A percentile compares a stretch with the other conserved stretches of the same genome.
These are phyloP conservation scores for Diachasmimorpha longicaudata DNA, from an alignment of 1,140 invertebrate species.

Conservation along the genomic window DNA sequence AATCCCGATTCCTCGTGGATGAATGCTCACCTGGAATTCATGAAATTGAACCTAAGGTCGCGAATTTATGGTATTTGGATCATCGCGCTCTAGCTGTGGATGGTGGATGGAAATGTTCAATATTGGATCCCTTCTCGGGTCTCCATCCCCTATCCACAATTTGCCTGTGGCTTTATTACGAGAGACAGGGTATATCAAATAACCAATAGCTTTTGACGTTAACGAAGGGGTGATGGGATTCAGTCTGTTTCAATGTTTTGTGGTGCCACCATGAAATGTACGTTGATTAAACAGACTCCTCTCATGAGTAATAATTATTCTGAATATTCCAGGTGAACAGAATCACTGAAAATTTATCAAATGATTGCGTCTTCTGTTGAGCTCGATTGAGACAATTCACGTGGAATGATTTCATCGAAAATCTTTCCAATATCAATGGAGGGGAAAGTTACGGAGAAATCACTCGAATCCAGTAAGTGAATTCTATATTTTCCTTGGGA, in stretches of 20 bases:
- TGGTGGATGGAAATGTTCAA: background rate
- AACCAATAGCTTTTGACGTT: conserved; percentile 9
- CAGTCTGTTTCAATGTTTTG: background rate
- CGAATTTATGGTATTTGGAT: conserved; percentile 2
- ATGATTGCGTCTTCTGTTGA: background rate
- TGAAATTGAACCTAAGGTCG: conserved; percentile 7
- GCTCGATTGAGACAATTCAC: too few relatives aligned
- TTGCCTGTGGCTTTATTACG: conserved; percentile 8
- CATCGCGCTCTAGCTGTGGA: background rate
- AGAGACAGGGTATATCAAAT: conserved; percentile 1
- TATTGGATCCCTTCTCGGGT: background rate
- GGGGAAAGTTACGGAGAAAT: too few relatives aligned
- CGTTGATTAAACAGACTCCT: background rate
- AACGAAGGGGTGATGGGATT: background rate
- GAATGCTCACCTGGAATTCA: background rate
- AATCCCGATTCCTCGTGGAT: background rate
- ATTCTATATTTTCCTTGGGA: too few relatives aligned
- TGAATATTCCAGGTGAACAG: background rate
- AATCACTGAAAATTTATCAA: background rate
- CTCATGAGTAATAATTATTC: background rate
- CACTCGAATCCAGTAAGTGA: too few relatives aligned
- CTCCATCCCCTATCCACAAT: background rate
- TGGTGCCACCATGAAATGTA: background rate
- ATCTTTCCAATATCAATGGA: too few relatives aligned
- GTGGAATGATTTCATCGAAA: too few relatives aligned